These are phyloP conservation scores for Ophion obscuratus DNA, from an alignment of 2,888 invertebrate genomes.

Conservation along the genomic window DNA sequence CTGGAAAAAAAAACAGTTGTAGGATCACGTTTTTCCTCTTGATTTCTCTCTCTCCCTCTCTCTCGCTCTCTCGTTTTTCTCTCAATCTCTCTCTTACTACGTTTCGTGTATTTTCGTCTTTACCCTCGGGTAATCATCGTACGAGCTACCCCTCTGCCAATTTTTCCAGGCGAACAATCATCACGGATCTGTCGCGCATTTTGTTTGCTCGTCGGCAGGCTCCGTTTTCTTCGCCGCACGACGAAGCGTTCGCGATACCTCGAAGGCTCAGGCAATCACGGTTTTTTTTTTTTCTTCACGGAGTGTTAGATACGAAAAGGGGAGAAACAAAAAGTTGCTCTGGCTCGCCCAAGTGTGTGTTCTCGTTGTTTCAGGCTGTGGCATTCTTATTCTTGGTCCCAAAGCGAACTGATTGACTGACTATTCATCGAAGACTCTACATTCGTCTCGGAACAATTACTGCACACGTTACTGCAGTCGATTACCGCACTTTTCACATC, in stretches of 20 bases:
- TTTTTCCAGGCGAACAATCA: not conserved
- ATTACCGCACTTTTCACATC: conserved; percentile 13
- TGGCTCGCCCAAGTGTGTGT: not conserved
- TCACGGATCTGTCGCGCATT: not conserved
- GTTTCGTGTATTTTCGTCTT: conserved; percentile 4
- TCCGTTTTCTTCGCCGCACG: not conserved
- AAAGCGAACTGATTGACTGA: conserved; percentile 78
- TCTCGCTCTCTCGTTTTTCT: conserved; percentile 6
- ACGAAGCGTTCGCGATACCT: conserved; percentile 18
- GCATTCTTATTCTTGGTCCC: conserved; percentile 21
- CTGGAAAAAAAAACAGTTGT: conserved; percentile 69
- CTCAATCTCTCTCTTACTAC: conserved; percentile 9
- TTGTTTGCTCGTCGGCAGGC: not conserved
- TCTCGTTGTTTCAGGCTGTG: not conserved
- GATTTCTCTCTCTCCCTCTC: conserved; percentile 8
- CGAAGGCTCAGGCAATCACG: conserved; percentile 41
- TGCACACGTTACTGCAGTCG: not conserved
- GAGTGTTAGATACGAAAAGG: too few species aligned
- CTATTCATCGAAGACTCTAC: conserved; percentile 81
- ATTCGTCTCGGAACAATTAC: conserved; percentile 57
- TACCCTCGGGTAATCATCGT: not conserved
- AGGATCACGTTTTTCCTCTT: conserved; percentile 24
- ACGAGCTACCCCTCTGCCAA: not conserved
- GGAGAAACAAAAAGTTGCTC: conserved; percentile 9
- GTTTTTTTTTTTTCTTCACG: not conserved